Conservation (phyloP, 2,888 invertebrate genomes). For the Pasiphila rectangulata region DNA sequence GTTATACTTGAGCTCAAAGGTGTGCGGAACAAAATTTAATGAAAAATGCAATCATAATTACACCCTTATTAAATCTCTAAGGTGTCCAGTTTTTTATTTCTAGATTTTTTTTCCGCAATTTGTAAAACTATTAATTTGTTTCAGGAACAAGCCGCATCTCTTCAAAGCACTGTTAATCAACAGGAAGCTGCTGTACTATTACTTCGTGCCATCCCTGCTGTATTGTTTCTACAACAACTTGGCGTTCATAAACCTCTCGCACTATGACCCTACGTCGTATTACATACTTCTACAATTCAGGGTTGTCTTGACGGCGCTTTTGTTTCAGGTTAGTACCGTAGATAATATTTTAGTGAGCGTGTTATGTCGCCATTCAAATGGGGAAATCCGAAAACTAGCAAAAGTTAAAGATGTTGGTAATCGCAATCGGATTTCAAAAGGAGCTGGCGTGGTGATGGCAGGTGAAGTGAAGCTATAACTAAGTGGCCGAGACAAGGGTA, state of each 20-base stretch:
- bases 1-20: no score
- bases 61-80: no score
- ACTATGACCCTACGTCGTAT: constrained; percentile 97
- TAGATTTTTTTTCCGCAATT: background rate
- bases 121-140: constrained; percentile 48
- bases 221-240: constrained; percentile 98
- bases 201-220: constrained; percentile 93
- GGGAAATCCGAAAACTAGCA: no score
- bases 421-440: no score
- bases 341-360: background rate
- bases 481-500: no score
- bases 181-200: constrained; percentile 85
- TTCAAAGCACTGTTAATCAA: constrained; percentile 80
- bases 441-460: no score
- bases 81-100: background rate
- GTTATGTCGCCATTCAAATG: no score
- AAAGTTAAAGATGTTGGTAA: no score
- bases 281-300: constrained; percentile 93
- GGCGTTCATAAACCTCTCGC: constrained; percentile 92
- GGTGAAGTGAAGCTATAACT: no score
- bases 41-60: no score
- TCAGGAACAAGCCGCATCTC: constrained; percentile 82
- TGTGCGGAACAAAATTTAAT: no score
- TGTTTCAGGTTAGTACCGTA: constrained; percentile 88
- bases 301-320: constrained; percentile 94